A percentile compares a stretch with the other conserved stretches of the same genome.
phyloP scores from a whole-genome alignment of 2,113 vertebrate genomes.

The Paedocypris sp. region DNA sequence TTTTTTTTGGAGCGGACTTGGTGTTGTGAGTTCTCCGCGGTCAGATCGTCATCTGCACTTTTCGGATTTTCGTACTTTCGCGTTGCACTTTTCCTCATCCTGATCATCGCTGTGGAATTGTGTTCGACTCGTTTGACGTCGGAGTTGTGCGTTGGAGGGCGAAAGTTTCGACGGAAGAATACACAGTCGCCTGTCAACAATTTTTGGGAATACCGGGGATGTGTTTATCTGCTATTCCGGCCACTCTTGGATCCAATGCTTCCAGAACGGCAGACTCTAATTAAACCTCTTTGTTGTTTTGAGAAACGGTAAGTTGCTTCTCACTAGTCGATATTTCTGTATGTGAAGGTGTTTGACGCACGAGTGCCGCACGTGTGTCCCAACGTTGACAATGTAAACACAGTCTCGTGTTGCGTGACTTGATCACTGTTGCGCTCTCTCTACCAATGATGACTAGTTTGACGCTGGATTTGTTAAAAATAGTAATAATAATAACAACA shows the following conservation, averaged over 20 bases:
- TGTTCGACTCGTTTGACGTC: background rate
- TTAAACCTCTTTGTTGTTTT: background rate
- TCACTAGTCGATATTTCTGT: no score
- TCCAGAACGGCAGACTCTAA: background rate
- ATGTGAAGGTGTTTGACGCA: background rate
- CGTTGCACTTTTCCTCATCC: no score
- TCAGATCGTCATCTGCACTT: conserved; percentile 22
- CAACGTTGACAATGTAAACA: background rate
- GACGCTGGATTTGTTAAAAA: no score
- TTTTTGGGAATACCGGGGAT: background rate
- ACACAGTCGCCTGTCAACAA: background rate
- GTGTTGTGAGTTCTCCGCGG: conserved; percentile 15
- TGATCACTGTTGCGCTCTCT: no score
- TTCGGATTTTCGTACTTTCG: conserved; percentile 15
- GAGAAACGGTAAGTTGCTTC: conserved; percentile 15
- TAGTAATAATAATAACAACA: no score
- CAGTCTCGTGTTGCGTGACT: background rate
- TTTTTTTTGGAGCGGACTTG: conserved; percentile 13
- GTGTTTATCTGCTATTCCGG: background rate
- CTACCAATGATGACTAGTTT: no score
- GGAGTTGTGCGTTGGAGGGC: no score
- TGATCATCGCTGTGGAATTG: no score
- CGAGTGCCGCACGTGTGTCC: background rate
- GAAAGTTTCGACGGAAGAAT: background rate
- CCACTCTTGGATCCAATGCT: background rate